Percentiles rank a stretch among this genome's conserved stretches.
Evolutionary conservation across 2,888 invertebrate species (phyloP).

Genomic region (Drosophila setosimentum): DNA sequence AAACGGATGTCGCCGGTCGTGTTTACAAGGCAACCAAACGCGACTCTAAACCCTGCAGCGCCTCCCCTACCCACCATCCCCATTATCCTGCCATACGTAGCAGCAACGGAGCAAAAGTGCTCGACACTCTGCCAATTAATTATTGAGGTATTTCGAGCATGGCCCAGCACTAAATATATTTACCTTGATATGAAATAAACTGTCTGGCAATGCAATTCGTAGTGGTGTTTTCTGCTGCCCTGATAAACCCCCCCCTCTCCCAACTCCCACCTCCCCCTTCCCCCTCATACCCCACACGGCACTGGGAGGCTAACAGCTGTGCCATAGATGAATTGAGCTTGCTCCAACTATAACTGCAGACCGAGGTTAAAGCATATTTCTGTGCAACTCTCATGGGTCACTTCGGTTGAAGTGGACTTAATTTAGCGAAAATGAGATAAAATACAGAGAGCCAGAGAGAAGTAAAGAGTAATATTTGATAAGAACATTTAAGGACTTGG

Average conservation of each 20-base stretch:
- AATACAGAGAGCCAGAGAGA: background rate
- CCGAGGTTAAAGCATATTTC: background rate
- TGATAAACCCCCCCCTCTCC: background rate
- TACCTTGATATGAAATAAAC: conserved; percentile 47
- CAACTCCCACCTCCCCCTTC: too few species aligned
- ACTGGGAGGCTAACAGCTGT: conserved; percentile 10
- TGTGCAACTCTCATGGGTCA: background rate
- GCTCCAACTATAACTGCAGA: background rate
- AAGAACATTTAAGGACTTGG: background rate
- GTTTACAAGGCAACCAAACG: conserved; percentile 47
- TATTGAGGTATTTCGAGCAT: conserved; percentile 54
- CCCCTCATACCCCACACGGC: background rate
- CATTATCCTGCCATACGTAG: background rate
- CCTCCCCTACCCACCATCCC: background rate
- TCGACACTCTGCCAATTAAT: conserved; percentile 50
- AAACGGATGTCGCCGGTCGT: conserved; percentile 72
- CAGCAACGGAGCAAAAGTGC: background rate
- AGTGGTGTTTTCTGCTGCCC: conserved; percentile 12
- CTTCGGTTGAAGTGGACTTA: background rate
- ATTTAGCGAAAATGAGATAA: background rate
- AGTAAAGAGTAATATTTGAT: background rate
- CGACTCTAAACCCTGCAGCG: background rate
- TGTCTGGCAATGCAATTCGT: conserved; percentile 36
- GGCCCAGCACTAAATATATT: conserved; percentile 24
- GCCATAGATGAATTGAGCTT: background rate